Evolutionary conservation across 2,888 invertebrate genomes (phyloP).

Genomic region (Pyrgus malvae): DNA sequence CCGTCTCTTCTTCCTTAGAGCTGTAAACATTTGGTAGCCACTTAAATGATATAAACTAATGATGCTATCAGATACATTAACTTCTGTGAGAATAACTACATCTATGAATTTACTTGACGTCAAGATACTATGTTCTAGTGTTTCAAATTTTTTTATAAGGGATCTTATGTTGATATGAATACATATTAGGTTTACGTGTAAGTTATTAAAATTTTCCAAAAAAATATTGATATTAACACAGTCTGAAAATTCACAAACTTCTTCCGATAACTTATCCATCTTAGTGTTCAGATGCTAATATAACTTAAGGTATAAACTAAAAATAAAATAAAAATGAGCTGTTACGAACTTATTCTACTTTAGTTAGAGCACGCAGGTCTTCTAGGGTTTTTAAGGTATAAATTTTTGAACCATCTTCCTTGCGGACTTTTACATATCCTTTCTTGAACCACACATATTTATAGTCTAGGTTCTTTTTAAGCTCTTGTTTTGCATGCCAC

Average conservation of each 20-base stretch:
- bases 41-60: constrained; percentile 28
- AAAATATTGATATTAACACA: constrained; percentile 12
- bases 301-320: too few relatives aligned
- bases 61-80: constrained; percentile 25
- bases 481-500: constrained; percentile 23
- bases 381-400: constrained; percentile 11
- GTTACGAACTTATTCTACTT: neutral
- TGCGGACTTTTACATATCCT: constrained; percentile 19
- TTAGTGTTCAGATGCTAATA: neutral
- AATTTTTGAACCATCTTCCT: constrained; percentile 7
- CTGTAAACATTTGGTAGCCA: constrained; percentile 31
- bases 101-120: constrained; percentile 3
- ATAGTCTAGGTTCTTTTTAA: constrained; percentile 15
- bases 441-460: constrained; percentile 29
- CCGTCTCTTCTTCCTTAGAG: neutral
- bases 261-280: constrained; percentile 3
- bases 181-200: constrained; percentile 8
- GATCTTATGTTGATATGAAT: constrained; percentile 20
- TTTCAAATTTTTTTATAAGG: constrained; percentile 15
- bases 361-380: constrained; percentile 1
- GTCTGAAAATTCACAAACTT: constrained; percentile 1
- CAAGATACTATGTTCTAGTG: constrained; percentile 11
- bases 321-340: too few relatives aligned
- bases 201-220: neutral
- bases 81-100: constrained; percentile 30